These are phyloP conservation scores for Allophyes oxyacanthae DNA, from an alignment of 2,888 invertebrate species.

Conservation along the genomic window DNA sequence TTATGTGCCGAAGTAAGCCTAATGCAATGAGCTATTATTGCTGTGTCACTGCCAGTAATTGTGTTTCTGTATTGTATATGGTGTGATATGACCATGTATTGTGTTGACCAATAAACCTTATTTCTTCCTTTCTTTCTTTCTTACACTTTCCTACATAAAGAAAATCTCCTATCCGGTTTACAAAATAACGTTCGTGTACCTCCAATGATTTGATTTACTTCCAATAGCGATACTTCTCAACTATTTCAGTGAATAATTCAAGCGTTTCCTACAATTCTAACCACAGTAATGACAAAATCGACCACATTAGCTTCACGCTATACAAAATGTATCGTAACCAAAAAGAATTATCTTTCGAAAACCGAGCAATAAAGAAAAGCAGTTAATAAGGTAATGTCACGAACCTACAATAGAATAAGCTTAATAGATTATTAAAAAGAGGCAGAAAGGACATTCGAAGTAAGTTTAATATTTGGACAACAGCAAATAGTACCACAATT, in stretches of 20 bases:
- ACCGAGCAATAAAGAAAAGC: slow-evolving; percentile 64
- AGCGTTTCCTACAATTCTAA: slow-evolving; percentile 11
- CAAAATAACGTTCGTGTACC: background rate
- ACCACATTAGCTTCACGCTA: slow-evolving; percentile 44
- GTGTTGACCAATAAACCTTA: too few relatives aligned
- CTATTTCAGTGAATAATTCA: slow-evolving; percentile 1
- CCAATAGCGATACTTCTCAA: too few relatives aligned
- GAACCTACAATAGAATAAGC: slow-evolving; percentile 48
- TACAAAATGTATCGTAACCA: slow-evolving; percentile 55
- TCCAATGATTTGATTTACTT: too few relatives aligned
- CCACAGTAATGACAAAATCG: slow-evolving; percentile 49
- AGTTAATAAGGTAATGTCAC: slow-evolving; percentile 72
- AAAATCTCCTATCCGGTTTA: too few relatives aligned
- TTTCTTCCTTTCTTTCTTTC: too few relatives aligned
- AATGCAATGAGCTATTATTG: too few relatives aligned
- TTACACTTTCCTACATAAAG: too few relatives aligned
- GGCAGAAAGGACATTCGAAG: slow-evolving; percentile 29
- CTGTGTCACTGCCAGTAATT: too few relatives aligned
- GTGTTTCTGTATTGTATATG: too few relatives aligned
- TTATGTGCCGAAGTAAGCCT: too few relatives aligned
- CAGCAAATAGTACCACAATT: background rate
- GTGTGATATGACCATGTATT: too few relatives aligned
- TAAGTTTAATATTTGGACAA: too few relatives aligned
- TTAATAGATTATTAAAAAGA: slow-evolving; percentile 37
- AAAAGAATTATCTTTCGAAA: slow-evolving; percentile 65